Base-by-base conservation (phyloP, 2,888 invertebrate genomes). In the Coelinius sp. region DNA sequence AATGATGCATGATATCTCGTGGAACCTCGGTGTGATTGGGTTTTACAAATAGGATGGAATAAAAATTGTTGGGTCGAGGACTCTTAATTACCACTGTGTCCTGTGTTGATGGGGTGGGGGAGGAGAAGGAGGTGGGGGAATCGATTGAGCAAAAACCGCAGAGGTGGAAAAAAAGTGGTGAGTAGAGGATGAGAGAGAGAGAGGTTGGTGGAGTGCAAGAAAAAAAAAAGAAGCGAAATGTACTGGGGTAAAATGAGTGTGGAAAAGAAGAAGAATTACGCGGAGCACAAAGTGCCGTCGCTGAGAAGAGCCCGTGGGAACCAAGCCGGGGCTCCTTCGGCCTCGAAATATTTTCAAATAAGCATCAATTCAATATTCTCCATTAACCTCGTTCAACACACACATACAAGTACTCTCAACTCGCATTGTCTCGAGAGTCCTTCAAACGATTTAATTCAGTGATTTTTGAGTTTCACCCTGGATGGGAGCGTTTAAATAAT, bases 261-360 rank as follows among this genome's bases (percentile, higher is more conserved):
- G 63, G 41, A 62, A 67, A 70, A 73, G 59, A 67, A 44, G 44
- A 31, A 49, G 31, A 68, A 59, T 59, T 25, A 62, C 17, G 25
- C 22, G 12, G n/a, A 22, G 66, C 70, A 59, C 44, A 63, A 71
- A 72, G 63, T 70, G 27, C 67, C 68, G 68, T 73, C 80, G 79
- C 78, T 78, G 79, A 75, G 79, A 75, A 79, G 46, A 49, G 78
- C 35, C 79, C 79, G 78, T 78, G 76, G 80, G 78, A 80, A 78
- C 79, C 31, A 17, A 17, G 72, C 70, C 70, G 68, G n/a, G n/a
- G n/a, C n/a, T 74, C 46, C 73, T 64, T 70, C 52, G 24, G 52
- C 31, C 14, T 49, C 53, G 67, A 67, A 71, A 71, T 71, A 71
- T 71, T 63, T 71, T 52, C 35, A 41, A 67, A 63, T 68, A 67